These are phyloP conservation scores for Junonia oenone DNA, from an alignment of 2,888 invertebrate species.

Conservation along the genomic window DNA sequence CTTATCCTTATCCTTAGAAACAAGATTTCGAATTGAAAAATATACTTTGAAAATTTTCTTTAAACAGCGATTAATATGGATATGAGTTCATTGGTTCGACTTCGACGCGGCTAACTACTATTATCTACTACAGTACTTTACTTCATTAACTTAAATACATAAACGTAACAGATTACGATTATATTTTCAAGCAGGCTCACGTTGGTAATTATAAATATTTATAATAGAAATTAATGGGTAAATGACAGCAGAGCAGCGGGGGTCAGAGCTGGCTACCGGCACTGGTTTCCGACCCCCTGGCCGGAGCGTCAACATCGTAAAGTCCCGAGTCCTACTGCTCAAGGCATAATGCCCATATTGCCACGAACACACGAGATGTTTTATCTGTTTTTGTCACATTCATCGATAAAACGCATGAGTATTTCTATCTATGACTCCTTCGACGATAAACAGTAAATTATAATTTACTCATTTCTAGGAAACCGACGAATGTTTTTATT, in stretches of 20 bases:
- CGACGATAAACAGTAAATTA: neutral
- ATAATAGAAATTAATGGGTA: constrained; percentile 28
- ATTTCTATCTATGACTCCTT: constrained; percentile 4
- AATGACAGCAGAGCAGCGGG: constrained; percentile 35
- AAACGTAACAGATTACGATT: constrained; percentile 15
- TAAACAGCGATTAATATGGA: neutral
- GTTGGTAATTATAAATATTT: constrained; percentile 25
- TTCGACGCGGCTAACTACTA: neutral
- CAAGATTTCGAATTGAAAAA: no score
- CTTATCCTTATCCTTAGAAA: no score
- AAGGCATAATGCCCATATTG: constrained; percentile 4
- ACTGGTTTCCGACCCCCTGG: constrained; percentile 27
- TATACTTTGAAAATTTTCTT: neutral
- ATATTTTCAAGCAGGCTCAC: constrained; percentile 22
- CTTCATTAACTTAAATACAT: constrained; percentile 10
- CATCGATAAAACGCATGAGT: constrained; percentile 7
- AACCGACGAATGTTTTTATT: neutral
- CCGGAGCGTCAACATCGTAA: constrained; percentile 4
- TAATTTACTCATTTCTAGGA: neutral
- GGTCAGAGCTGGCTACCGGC: constrained; percentile 31
- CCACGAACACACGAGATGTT: neutral
- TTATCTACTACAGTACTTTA: neutral
- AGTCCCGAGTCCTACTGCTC: constrained; percentile 4
- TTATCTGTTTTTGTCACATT: constrained; percentile 15
- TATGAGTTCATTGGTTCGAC: neutral